These are phyloP conservation scores for Lordiphosa clarofinis DNA, from an alignment of 1,140 invertebrate species.

Conservation along the genomic window DNA sequence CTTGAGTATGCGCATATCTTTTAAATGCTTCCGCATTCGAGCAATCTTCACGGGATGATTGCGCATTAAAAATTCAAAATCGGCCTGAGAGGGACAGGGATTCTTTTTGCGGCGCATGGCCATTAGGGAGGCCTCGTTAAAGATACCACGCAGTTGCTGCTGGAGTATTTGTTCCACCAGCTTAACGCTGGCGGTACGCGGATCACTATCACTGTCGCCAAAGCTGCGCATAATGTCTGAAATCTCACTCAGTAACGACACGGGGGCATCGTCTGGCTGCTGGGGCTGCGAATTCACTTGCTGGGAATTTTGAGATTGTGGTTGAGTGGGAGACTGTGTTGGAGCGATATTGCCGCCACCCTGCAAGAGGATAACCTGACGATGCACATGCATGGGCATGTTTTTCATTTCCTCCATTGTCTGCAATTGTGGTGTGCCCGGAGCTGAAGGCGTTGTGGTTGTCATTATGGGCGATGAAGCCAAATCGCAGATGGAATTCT, in stretches of 20 bases:
- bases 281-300: conserved; percentile 12
- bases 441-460: conserved; percentile 34
- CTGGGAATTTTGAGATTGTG: conserved; percentile 25
- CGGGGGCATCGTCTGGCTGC: conserved; percentile 50
- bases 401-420: conserved; percentile 47
- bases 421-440: conserved; percentile 51
- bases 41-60: conserved; percentile 74
- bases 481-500: conserved; percentile 52
- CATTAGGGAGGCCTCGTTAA: conserved; percentile 73
- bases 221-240: conserved; percentile 79
- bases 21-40: conserved; percentile 75
- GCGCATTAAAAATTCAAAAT: conserved; percentile 78
- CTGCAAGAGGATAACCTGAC: conserved; percentile 57
- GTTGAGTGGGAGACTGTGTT: conserved; percentile 20
- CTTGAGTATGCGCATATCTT: conserved; percentile 72
- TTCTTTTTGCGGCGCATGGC: conserved; percentile 73
- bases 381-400: conserved; percentile 45
- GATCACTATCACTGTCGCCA: conserved; percentile 73
- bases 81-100: conserved; percentile 68
- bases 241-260: conserved; percentile 70
- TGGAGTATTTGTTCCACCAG: conserved; percentile 77
- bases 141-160: conserved; percentile 74
- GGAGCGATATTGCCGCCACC: conserved; percentile 25
- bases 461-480: conserved; percentile 45
- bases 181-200: conserved; percentile 62